Base-by-base conservation (phyloP, 2,797 vertebrate species). In the Benthosema pterotum region DNA sequence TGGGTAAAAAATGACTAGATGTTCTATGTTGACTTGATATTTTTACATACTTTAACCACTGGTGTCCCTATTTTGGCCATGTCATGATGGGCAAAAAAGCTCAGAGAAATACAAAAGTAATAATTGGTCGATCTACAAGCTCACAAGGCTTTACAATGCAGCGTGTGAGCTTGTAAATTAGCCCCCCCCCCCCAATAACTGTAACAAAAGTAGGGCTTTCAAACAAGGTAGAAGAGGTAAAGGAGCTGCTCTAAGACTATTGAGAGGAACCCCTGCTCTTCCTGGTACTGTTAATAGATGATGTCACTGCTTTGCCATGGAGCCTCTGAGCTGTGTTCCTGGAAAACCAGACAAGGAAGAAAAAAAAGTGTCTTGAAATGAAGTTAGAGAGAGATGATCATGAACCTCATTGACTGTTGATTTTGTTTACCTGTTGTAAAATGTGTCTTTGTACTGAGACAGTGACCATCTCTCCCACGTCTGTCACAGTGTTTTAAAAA, bases 351-450 rank as follows among this genome's bases (percentile, higher is more conserved):
- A 65, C 52, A n/a, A 38, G 52, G 13, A 15, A 52, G n/a, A 22
- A n/a, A 56, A 42, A 47, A 32, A 56, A 42, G 43, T 19, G n/a
- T 53, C 74, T 77, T 72, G 56, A 73, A 67, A 65, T 66, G 45
- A 50, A 14, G 48, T n/a, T 77, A 60, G 60, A 69, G 63, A 28
- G 62, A 71, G 60, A 45, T 57, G 32, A 65, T 43, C 12, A 50
- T 16, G 11, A 67, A 62, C 70, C 75, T 69, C 69, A 77, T 75
- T 68, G 59, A 57, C 69, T 81, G 42, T 71, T 84, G 38, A 63
- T 75, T 78, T 69, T 61, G 62, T 63, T 69, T 78, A 56, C 63
- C 47, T 74, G 71, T 82, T 79, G 65, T 75, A 67, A 74, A 79
- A 74, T 67, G 65, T 80, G 72, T 83, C 72, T 54, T 79, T 60